Evolutionary conservation across 2,797 vertebrate genomes (phyloP).

Genomic region (Vipera ursinii): DNA sequence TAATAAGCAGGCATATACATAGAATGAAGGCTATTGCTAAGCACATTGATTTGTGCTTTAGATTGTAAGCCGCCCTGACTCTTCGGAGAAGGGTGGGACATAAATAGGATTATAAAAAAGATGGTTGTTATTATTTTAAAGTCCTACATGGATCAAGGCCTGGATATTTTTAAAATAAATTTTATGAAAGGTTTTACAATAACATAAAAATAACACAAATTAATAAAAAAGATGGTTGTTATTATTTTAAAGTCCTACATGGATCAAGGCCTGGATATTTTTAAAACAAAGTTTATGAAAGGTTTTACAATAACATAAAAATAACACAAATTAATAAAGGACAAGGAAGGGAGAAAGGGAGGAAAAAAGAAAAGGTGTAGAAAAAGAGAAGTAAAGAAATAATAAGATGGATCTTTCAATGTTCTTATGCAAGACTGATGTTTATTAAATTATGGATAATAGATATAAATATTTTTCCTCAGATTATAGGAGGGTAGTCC

Average conservation of each 20-base stretch:
- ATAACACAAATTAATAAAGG: neutral
- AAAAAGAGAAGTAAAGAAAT: neutral
- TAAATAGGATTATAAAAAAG: neutral
- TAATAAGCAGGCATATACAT: no score
- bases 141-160: neutral
- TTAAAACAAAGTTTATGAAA: neutral
- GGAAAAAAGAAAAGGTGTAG: neutral
- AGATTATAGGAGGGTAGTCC: neutral
- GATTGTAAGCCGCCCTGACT: no score
- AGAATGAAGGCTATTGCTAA: no score
- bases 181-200: neutral
- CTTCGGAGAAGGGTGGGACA: no score
- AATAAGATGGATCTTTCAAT: neutral
- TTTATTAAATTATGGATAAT: neutral
- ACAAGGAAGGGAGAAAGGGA: neutral
- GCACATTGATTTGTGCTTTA: no score
- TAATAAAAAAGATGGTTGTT: neutral
- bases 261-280: neutral
- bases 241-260: neutral
- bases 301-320: neutral
- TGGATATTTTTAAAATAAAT: neutral
- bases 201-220: neutral
- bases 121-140: neutral
- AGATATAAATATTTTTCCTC: neutral
- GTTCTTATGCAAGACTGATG: neutral